These are phyloP conservation scores for Tineola bisselliella DNA, from an alignment of 2,888 invertebrate species.

Conservation along the genomic window DNA sequence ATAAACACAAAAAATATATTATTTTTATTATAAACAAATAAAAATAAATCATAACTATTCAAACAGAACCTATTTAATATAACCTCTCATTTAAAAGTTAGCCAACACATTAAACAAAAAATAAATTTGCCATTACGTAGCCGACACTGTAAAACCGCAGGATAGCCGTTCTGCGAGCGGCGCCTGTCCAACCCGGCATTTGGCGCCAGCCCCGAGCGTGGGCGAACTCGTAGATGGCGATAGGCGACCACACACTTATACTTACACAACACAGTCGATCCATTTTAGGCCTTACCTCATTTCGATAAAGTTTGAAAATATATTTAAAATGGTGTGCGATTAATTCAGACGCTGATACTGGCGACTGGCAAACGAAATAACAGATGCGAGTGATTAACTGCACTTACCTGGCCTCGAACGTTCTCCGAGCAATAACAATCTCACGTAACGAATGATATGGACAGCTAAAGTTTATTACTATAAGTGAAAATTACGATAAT, in stretches of 20 bases:
- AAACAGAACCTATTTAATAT: neutral
- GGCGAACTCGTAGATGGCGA: conserved; percentile 8
- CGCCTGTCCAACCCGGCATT: conserved; percentile 10
- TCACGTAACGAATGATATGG: conserved; percentile 9
- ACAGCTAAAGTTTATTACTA: conserved; percentile 4
- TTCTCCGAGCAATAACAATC: conserved; percentile 10
- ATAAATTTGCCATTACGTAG: conserved; percentile 11
- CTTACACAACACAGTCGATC: neutral
- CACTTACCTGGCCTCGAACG: conserved; percentile 14
- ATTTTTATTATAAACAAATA: neutral
- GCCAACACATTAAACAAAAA: neutral
- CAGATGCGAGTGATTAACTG: conserved; percentile 12
- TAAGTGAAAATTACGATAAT: conserved; percentile 6
- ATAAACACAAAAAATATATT: no score
- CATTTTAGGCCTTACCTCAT: neutral
- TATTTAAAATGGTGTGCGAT: neutral
- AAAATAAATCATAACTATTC: neutral
- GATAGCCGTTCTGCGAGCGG: conserved; percentile 5
- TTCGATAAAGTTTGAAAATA: neutral
- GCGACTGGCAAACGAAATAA: conserved; percentile 10
- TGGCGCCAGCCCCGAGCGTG: conserved; percentile 11
- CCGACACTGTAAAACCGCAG: conserved; percentile 10
- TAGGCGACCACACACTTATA: neutral
- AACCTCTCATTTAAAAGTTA: neutral
- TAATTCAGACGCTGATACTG: neutral